phyloP scores from a whole-genome alignment of 2,113 vertebrate species.

The Riparia riparia region DNA sequence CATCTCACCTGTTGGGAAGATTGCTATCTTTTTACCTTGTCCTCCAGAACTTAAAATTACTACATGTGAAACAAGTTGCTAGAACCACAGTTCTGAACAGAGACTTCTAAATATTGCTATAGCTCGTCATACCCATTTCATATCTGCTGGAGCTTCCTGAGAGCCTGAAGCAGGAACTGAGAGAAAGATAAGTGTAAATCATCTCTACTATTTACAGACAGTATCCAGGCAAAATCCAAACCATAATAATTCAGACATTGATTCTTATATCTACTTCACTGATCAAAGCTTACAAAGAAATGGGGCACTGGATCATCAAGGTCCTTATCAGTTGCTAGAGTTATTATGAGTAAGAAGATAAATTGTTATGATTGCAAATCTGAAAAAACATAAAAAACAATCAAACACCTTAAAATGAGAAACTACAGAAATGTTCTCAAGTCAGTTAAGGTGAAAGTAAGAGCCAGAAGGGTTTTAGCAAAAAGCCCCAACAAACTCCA shows the following conservation, averaged over 20 bases:
- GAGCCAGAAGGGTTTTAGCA: not conserved
- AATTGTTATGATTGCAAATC: not conserved
- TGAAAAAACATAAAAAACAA: not conserved
- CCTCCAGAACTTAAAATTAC: not conserved
- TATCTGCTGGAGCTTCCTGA: not conserved
- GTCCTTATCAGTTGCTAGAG: not conserved
- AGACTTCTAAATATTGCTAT: not conserved
- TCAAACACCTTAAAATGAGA: not conserved
- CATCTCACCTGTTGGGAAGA: not conserved
- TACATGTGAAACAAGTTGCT: not conserved
- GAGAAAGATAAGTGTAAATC: not conserved
- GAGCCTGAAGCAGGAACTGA: constrained; percentile 2
- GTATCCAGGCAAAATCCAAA: not conserved
- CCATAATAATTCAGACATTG: not conserved
- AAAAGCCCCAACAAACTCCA: not conserved
- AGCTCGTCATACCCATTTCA: not conserved
- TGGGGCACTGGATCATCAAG: not conserved
- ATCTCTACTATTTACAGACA: not conserved
- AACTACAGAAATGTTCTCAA: not conserved
- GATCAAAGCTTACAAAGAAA: constrained; percentile 3
- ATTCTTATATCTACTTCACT: not conserved
- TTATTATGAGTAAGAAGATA: not conserved
- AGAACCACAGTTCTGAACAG: not conserved
- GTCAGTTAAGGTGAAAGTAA: not conserved
- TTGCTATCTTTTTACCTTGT: not conserved